phyloP scores from a whole-genome alignment of 2,888 invertebrate species.

The Sialis fuliginosa region DNA sequence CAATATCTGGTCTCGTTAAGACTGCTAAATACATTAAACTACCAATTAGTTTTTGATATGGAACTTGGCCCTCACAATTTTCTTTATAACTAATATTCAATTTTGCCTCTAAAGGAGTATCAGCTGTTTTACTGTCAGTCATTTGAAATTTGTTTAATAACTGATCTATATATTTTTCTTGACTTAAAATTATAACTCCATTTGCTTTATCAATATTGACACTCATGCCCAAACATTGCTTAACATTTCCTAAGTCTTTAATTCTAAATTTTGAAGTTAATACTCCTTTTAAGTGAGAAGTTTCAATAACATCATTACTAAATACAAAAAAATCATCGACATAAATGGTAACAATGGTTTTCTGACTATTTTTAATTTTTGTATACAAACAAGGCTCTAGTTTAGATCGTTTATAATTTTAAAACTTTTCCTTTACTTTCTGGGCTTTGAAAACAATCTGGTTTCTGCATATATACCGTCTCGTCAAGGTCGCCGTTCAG shows the following conservation, averaged over 20 bases:
- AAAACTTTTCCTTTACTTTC: not conserved
- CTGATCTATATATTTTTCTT: conserved; percentile 8
- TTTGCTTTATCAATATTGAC: conserved; percentile 8
- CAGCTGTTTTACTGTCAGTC: conserved; percentile 8
- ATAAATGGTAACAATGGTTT: conserved; percentile 11
- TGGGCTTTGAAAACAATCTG: not conserved
- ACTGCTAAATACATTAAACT: conserved; percentile 12
- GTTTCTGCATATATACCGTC: conserved; percentile 7
- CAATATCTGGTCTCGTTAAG: conserved; percentile 13
- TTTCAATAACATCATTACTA: conserved; percentile 9
- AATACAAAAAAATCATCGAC: conserved; percentile 12
- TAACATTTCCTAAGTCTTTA: conserved; percentile 11
- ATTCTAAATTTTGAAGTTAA: conserved; percentile 11
- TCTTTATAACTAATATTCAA: conserved; percentile 4
- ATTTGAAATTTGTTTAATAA: conserved; percentile 11
- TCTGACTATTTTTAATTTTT: conserved; percentile 6
- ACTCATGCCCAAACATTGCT: conserved; percentile 11
- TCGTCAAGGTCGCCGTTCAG: conserved; percentile 6
- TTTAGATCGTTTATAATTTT: conserved; percentile 2
- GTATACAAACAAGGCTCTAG: conserved; percentile 8
- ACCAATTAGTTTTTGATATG: conserved; percentile 12
- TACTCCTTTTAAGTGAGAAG: conserved; percentile 7
- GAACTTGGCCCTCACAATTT: conserved; percentile 6
- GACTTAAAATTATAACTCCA: conserved; percentile 9
- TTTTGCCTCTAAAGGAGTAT: conserved; percentile 11